phyloP scores from a whole-genome alignment of 2,797 vertebrate species.

The Diplodus puntazzo region DNA sequence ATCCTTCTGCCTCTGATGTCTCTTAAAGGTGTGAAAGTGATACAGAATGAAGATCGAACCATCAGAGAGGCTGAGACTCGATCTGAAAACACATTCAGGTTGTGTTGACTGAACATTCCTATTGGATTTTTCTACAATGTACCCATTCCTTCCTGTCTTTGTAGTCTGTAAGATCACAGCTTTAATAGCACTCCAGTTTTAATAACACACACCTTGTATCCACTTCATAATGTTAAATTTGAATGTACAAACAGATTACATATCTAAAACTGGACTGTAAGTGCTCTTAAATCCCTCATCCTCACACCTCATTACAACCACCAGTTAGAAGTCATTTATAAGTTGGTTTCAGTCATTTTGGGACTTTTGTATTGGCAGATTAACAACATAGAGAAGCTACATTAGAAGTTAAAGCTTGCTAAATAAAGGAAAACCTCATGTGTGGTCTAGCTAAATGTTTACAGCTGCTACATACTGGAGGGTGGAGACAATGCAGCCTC shows the following conservation, averaged over 20 bases:
- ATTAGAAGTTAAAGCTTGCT: neutral
- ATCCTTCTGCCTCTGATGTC: neutral
- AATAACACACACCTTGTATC: conserved; percentile 27
- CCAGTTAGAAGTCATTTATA: conserved; percentile 2
- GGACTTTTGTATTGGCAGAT: neutral
- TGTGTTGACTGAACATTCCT: conserved; percentile 15
- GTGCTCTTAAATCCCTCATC: neutral
- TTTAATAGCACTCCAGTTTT: conserved; percentile 20
- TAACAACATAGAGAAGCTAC: neutral
- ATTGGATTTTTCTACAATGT: conserved; percentile 1
- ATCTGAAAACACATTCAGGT: conserved; percentile 20
- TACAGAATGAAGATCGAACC: conserved; percentile 11
- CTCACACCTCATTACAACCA: conserved; percentile 2
- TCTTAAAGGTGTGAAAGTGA: conserved; percentile 9
- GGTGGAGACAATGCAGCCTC: too few species aligned
- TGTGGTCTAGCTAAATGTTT: too few species aligned
- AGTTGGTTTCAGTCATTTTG: neutral
- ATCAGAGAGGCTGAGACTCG: conserved; percentile 21
- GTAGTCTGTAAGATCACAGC: conserved; percentile 13
- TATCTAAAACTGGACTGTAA: conserved; percentile 22
- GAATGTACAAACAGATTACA: conserved; percentile 45
- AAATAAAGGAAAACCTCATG: too few species aligned
- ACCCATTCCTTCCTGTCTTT: conserved; percentile 17
- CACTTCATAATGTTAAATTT: conserved; percentile 30
- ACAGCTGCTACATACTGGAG: too few species aligned